Percentiles rank a stretch among this genome's conserved stretches.
Evolutionary conservation across 2,113 vertebrate genomes (phyloP).

Genomic region (Muscicapa adusta): DNA sequence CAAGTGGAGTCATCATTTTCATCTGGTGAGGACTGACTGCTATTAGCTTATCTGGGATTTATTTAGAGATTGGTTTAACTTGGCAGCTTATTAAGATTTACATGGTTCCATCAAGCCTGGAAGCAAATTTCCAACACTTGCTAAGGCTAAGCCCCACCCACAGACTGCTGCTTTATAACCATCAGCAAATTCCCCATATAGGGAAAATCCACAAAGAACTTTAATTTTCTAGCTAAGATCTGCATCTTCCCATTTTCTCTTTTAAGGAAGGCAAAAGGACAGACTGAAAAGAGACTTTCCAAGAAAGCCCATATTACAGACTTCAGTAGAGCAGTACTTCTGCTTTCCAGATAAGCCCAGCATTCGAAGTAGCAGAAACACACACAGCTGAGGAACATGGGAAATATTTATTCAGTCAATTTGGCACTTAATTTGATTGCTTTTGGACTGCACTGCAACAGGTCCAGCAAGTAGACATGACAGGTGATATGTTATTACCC

Average conservation of each 20-base stretch:
- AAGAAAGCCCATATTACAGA: background rate
- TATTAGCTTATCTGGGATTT: background rate
- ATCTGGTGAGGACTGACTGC: background rate
- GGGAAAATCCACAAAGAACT: background rate
- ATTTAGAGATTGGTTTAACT: slow-evolving; percentile 26
- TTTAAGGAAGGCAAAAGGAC: background rate
- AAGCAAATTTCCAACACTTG: slow-evolving; percentile 16
- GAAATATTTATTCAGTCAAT: background rate
- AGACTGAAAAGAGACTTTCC: background rate
- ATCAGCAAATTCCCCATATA: background rate
- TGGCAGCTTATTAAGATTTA: slow-evolving; percentile 41
- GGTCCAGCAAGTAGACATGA: background rate
- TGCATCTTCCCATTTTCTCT: background rate
- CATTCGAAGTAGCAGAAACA: background rate
- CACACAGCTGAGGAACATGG: background rate
- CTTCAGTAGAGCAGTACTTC: background rate
- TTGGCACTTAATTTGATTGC: background rate
- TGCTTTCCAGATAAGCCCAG: slow-evolving; percentile 1
- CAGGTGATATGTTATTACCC: background rate
- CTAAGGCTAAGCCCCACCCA: background rate
- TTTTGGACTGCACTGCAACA: background rate
- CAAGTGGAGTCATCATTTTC: background rate
- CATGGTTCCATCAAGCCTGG: background rate
- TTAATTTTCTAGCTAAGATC: background rate
- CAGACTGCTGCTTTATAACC: background rate